These are phyloP conservation scores for Eublepharis macularius DNA, from an alignment of 2,113 vertebrate genomes.

Conservation along the genomic window DNA sequence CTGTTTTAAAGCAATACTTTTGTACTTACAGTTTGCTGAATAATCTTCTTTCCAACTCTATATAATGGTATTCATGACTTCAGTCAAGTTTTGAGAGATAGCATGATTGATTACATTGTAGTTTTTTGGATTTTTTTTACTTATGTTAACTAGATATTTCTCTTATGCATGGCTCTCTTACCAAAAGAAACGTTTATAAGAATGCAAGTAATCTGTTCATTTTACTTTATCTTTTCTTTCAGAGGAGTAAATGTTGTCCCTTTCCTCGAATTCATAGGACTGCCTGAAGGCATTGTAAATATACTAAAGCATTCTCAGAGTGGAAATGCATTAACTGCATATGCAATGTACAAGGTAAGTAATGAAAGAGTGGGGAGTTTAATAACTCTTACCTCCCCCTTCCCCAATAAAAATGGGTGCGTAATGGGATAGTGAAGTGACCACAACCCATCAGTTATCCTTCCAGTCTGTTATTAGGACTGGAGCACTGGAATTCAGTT, in stretches of 20 bases:
- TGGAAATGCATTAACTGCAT: slow-evolving; percentile 90
- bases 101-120: neutral
- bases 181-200: neutral
- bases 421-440: neutral
- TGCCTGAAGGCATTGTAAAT: slow-evolving; percentile 83
- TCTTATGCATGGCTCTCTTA: neutral
- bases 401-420: neutral
- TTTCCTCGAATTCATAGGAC: slow-evolving; percentile 86
- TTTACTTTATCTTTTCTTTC: slow-evolving; percentile 54
- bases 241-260: slow-evolving; percentile 93
- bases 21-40: neutral
- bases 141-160: too few relatives aligned
- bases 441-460: too few relatives aligned
- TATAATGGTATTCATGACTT: neutral
- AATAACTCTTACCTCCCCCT: neutral
- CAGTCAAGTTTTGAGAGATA: neutral
- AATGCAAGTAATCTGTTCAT: slow-evolving; percentile 5
- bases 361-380: neutral
- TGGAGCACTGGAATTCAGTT: neutral
- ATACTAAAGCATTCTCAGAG: slow-evolving; percentile 89
- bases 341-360: slow-evolving; percentile 96
- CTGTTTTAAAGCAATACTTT: neutral
- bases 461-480: neutral
- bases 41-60: neutral
- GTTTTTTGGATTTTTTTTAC: too few relatives aligned